Evolutionary conservation across 2,113 vertebrate genomes (phyloP).

Genomic region (Onychostoma macrolepis): DNA sequence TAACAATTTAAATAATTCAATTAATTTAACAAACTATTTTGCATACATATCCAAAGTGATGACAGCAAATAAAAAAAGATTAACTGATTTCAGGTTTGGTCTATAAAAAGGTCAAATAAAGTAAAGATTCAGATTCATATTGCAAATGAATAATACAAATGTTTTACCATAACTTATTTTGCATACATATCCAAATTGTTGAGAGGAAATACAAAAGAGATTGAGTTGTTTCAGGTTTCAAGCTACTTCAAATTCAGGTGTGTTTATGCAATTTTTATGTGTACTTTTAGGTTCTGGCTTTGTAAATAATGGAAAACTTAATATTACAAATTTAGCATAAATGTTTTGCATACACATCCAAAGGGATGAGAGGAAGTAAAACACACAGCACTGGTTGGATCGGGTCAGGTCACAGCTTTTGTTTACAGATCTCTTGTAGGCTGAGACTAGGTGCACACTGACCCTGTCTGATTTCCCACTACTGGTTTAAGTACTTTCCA

Average conservation of each 20-base stretch:
- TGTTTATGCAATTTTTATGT: background rate
- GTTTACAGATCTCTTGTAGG: background rate
- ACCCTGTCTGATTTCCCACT: slow-evolving; percentile 9
- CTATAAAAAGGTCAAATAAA: background rate
- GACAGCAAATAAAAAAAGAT: background rate
- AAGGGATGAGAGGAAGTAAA: background rate
- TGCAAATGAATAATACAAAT: background rate
- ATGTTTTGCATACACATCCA: background rate
- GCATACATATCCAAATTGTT: background rate
- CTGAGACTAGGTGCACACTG: background rate
- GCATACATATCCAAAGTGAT: no score
- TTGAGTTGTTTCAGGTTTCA: background rate
- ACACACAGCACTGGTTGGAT: background rate
- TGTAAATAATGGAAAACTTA: background rate
- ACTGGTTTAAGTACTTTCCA: background rate
- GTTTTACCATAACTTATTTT: background rate
- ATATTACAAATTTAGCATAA: background rate
- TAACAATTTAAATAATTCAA: background rate
- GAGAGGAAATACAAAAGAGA: background rate
- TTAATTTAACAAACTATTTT: background rate
- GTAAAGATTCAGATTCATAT: no score
- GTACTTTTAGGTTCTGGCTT: background rate
- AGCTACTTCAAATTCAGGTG: no score
- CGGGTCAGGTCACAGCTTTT: background rate
- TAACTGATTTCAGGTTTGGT: background rate